Evolutionary conservation across 2,797 vertebrate genomes (phyloP), one percentile per base, ranked within the genome.

Genomic region (Nasua narica): DNA sequence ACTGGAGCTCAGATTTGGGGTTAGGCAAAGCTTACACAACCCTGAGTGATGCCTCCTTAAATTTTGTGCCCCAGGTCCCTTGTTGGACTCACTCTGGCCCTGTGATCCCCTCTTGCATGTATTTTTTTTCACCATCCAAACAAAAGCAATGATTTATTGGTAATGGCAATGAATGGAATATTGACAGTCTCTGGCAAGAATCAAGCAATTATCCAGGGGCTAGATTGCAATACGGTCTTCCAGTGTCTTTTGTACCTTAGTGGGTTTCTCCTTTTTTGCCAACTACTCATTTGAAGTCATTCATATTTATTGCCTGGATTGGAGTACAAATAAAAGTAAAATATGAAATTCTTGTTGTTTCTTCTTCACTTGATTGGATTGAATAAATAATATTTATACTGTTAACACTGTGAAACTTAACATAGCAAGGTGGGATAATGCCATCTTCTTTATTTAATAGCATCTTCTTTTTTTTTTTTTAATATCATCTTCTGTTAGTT

Each of bases 371-470:
- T 58, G 56, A 58, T 27, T 58, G 25, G 54, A 56, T 23, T 25
- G 54, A 56, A 56, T 56, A 58, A 58, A 58, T 58, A 56, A 58
- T 25, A 87, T 99, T 99, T 87, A 99, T 99, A 87, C 99, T 99
- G 99, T 99, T 99, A 95, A 99, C 99, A 21, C 99, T 99, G 99
- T 99, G 99, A 97, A 99, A 99, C 97, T 99, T 99, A 60, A 99
- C 99, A 4, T 99, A 99, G 96, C 99, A 99, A 62, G 99, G 99
- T 3, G 99, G 99, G 87, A 99, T 97, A 90, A 99, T 98, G 2
- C 99, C 99, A 2, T 99, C 99, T 0, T 99, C 99, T 98, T 99
- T 99, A 96, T 98, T 99, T 99, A 96, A 99, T 99, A 96, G 99
- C 99, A 0, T 99, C 99, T 56, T 99, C 99, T 0, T 40, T 40